A percentile compares a stretch with the other conserved stretches of the same genome.
Conservation (phyloP, 2,113 vertebrate genomes). For the Gorsachius goisagi region DNA sequence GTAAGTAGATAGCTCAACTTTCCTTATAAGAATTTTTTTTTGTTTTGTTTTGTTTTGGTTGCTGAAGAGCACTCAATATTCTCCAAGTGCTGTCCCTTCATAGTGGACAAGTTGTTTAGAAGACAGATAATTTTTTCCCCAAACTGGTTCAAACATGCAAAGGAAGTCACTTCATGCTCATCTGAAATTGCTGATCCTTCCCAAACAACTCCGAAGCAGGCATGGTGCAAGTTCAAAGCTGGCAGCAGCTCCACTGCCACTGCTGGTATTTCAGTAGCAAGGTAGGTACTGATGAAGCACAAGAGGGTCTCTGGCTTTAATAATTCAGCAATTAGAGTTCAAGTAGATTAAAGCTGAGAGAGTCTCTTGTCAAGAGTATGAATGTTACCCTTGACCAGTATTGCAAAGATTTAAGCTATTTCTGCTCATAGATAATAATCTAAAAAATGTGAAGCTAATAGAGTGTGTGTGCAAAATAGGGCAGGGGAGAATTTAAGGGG, state of each 20-base stretch:
- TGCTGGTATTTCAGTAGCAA: neutral
- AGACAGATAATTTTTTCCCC: neutral
- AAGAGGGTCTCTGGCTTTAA: neutral
- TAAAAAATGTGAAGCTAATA: constrained; percentile 12
- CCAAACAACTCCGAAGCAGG: neutral
- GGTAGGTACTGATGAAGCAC: neutral
- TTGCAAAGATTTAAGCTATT: constrained; percentile 7
- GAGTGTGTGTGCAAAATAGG: neutral
- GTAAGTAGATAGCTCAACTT: neutral
- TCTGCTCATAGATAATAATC: constrained; percentile 19
- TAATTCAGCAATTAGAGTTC: constrained; percentile 12
- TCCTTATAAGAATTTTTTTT: neutral
- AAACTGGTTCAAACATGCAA: neutral
- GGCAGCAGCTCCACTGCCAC: neutral
- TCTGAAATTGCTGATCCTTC: neutral
- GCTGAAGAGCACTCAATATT: neutral
- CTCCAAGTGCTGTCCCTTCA: neutral
- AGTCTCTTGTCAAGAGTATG: neutral
- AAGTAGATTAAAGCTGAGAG: constrained; percentile 33
- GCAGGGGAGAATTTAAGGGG: neutral
- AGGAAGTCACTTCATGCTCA: neutral
- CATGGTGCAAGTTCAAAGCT: neutral
- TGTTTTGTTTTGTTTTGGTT: neutral
- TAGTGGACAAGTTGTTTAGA: neutral
- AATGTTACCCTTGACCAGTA: constrained; percentile 52